phyloP scores from a whole-genome alignment of 1,140 invertebrate species.

The Drosophila subobscura region DNA sequence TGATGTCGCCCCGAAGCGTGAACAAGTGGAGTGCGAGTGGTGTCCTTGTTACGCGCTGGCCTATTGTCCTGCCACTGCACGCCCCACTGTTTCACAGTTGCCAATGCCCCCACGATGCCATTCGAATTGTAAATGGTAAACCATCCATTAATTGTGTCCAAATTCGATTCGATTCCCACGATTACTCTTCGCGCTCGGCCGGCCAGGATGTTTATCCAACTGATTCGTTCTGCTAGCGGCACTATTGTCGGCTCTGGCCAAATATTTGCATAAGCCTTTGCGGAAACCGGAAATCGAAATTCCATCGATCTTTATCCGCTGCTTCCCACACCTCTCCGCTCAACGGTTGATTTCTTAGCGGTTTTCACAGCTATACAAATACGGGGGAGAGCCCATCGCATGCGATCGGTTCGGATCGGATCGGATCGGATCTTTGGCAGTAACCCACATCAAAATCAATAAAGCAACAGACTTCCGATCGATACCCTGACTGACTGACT shows the following conservation, averaged over 20 bases:
- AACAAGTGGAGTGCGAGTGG: constrained; percentile 14
- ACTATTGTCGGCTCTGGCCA: constrained; percentile 21
- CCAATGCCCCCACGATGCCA: not conserved
- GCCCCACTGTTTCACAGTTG: not conserved
- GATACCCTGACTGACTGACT: constrained; percentile 22
- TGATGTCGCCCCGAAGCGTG: constrained; percentile 38
- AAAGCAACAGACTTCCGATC: constrained; percentile 61
- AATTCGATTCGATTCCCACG: constrained; percentile 31
- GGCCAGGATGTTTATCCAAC: constrained; percentile 25
- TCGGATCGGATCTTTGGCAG: not conserved
- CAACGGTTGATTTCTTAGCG: constrained; percentile 30
- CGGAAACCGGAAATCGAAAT: constrained; percentile 60
- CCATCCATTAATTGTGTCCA: constrained; percentile 42
- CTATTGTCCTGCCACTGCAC: constrained; percentile 32
- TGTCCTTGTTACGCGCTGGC: not conserved
- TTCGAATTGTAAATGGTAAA: not conserved
- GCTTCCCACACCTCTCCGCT: constrained; percentile 30
- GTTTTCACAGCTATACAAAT: constrained; percentile 68
- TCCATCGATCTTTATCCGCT: not conserved
- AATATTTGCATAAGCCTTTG: constrained; percentile 72
- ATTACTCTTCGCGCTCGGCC: constrained; percentile 2
- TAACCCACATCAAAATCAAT: constrained; percentile 49
- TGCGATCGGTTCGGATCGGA: not conserved
- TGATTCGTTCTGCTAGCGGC: constrained; percentile 5
- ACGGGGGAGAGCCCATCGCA: constrained; percentile 2